Evolutionary conservation across 2,113 vertebrate genomes (phyloP), one percentile per base, ranked within the genome.

Genomic region (Azemiops feae): DNA sequence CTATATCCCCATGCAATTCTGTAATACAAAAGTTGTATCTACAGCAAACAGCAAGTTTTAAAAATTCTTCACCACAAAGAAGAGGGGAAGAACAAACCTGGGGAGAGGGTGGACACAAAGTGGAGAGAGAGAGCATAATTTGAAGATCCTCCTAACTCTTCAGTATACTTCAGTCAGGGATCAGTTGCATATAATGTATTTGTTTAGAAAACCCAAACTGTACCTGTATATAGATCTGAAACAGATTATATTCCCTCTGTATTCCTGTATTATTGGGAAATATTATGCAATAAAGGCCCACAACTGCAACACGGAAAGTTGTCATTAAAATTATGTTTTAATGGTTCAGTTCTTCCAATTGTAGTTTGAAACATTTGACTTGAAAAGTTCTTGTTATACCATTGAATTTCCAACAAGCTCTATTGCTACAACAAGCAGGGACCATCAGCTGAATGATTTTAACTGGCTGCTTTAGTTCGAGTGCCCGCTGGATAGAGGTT

Each of bases 1-100:
- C 45, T 81, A 95, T 96, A 96, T 94, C 96, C 92, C 96, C 98
- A 98, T 97, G 97, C 97, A 97, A 97, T 97, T 97, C 96, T 95
- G 97, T 94, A 95, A 97, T 96, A 98, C 30, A 57, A 95, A 93
- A 94, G 92, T 95, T 97, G 64, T 93, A 98, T 97, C 97, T 97
- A 98, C 96, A 97, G 95, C 91, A 96, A 97, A 97, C 94, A 92
- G 92, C 6, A 0, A 97, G 96, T 93, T 96, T 94, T 96, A 95
- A 50, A 95, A 97, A 96, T 91, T 93, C 90, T 94, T 91, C 91
- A 96, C 95, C 96, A 91, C 95, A 94, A 96, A 96, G 93, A 95
- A 96, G 91, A 90, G 30, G 85, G 34, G 74, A 53, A 89, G 86
- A 91, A 86, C 87, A 0, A 94, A 96, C 57, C 88, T 25, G 93